Base-by-base conservation (phyloP, 2,888 invertebrate species). In the Lypha dubia region DNA sequence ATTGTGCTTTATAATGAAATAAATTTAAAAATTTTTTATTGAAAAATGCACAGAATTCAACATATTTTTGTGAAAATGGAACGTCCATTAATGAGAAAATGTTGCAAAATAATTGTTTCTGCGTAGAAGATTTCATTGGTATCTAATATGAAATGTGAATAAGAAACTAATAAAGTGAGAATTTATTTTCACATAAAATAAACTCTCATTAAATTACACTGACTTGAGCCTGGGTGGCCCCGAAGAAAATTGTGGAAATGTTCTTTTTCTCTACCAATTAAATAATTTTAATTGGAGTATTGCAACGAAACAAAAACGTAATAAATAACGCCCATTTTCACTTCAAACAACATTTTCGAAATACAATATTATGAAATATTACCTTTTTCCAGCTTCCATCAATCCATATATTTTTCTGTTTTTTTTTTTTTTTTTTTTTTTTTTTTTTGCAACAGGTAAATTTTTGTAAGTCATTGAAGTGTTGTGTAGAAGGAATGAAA, bases 361-460 rank as follows among this genome's bases (percentile, higher is more conserved):
- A 60, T 20, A 46, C 8, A 68, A 53, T 62, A 51, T 77, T 70
- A 70, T 70, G 77, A 70, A 77, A 77, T 38, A 51, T 70, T 70
- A 79, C 46, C 44, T 62, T 63, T 63, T 70, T 24, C 38, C 7
- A 1, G 20, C 46, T 58, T 46, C 28, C 11, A 8, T 46, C 44
- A 32, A 53, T 49, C 22, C 13, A 38, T 74, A 35, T 49, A 11
- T 8, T 17, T 51, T 15, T 62, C 9, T 9, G 1, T 38, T 38
- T 38, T 38, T 8, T 38, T 5, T 8, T 38, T 8, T 38, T 9
- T 13, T 20, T 20, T 35, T 60, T 20, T 17, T 1, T 9, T 65
- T 46, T 17, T n/a, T 17, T 67, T 76, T 71, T 38, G 70, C 70
- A 65, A 53, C 79, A 76, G 83, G 77, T 79, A 73, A 68, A 71